These are phyloP conservation scores for Callitettix versicolor DNA, from an alignment of 1,140 invertebrate species.

Conservation along the genomic window DNA sequence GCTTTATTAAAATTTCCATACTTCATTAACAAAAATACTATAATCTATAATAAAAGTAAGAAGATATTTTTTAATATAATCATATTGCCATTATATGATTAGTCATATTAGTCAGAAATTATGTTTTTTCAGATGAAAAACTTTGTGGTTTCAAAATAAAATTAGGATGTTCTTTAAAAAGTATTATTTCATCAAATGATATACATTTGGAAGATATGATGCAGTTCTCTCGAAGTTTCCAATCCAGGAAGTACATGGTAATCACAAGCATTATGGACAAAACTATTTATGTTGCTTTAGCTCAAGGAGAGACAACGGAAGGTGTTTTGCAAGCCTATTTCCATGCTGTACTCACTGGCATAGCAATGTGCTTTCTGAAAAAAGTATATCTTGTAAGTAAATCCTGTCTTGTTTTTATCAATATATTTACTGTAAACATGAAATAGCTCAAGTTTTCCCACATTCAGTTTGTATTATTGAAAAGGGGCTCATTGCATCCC, in stretches of 20 bases:
- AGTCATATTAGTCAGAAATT: too few species aligned
- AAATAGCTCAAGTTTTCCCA: too few species aligned
- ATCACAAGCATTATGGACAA: constrained; percentile 33
- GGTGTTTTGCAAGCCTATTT: constrained; percentile 43
- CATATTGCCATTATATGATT: too few species aligned
- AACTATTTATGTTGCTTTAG: constrained; percentile 37
- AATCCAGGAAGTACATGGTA: constrained; percentile 37
- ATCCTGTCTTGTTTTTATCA: too few species aligned
- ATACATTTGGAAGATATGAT: constrained; percentile 30
- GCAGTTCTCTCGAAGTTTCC: constrained; percentile 31
- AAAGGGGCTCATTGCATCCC: too few species aligned
- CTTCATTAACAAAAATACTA: neutral
- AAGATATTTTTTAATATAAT: neutral
- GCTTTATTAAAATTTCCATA: neutral
- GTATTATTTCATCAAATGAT: constrained; percentile 31
- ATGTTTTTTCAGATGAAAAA: constrained; percentile 35
- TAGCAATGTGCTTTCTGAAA: constrained; percentile 22
- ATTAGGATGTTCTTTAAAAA: constrained; percentile 41
- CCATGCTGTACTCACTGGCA: constrained; percentile 37
- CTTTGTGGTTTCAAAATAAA: constrained; percentile 41
- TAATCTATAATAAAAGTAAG: neutral
- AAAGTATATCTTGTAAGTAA: neutral
- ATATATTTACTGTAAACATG: too few species aligned
- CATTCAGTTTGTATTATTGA: too few species aligned
- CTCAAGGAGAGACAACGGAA: constrained; percentile 31